phyloP scores from a whole-genome alignment of 2,113 vertebrate species.

The Erythrocercus mccallii region DNA sequence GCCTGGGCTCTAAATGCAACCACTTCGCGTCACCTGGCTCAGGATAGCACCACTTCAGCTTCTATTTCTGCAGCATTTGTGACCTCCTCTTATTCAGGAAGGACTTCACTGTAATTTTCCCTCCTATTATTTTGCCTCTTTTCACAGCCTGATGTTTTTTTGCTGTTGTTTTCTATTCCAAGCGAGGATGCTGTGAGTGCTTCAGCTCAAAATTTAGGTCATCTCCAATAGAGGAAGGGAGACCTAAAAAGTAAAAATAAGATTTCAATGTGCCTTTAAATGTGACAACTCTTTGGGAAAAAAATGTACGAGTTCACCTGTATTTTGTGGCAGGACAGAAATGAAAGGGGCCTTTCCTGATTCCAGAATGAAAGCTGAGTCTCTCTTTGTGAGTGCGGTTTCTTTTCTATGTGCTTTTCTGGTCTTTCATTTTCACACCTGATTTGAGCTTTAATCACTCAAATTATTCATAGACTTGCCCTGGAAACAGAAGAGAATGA shows the following conservation, averaged over 20 bases:
- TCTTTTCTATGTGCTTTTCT: neutral
- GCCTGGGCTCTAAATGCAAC: neutral
- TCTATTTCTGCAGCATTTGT: slow-evolving; percentile 17
- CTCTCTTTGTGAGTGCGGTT: neutral
- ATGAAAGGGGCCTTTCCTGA: neutral
- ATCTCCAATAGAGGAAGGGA: slow-evolving; percentile 28
- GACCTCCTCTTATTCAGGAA: slow-evolving; percentile 27
- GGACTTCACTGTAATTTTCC: slow-evolving; percentile 42
- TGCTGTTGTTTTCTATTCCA: slow-evolving; percentile 50
- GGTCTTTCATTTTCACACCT: slow-evolving; percentile 25
- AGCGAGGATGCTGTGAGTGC: slow-evolving; percentile 15
- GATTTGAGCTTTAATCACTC: slow-evolving; percentile 52
- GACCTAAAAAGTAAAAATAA: slow-evolving; percentile 52
- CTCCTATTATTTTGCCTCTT: slow-evolving; percentile 45
- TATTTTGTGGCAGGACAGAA: neutral
- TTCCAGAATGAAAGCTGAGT: neutral
- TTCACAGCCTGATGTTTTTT: slow-evolving; percentile 33
- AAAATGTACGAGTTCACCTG: neutral
- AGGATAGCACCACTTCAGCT: neutral
- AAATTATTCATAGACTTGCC: slow-evolving; percentile 50
- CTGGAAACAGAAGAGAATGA: slow-evolving; percentile 46
- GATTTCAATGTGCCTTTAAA: slow-evolving; percentile 4
- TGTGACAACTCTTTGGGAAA: slow-evolving; percentile 12
- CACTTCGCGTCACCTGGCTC: neutral
- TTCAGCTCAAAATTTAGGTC: slow-evolving; percentile 61